phyloP scores from a whole-genome alignment of 1,140 invertebrate species.

The Musca domestica region DNA sequence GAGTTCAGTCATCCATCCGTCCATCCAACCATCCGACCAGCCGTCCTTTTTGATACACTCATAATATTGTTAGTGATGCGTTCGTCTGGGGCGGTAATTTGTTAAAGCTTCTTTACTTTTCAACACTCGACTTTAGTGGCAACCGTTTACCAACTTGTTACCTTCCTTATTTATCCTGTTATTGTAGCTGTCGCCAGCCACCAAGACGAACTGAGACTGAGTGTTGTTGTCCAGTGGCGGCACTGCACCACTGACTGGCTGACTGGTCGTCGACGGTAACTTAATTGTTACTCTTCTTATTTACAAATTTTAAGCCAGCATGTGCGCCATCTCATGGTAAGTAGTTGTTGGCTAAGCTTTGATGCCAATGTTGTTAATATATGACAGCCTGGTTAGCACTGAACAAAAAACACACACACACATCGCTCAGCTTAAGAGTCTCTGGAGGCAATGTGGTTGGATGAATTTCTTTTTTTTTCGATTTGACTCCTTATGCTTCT shows the following conservation, averaged over 20 bases:
- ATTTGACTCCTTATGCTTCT: no score
- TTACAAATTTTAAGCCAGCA: neutral
- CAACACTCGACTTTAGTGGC: slow-evolving; percentile 39
- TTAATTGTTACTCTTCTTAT: slow-evolving; percentile 29
- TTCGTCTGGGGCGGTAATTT: slow-evolving; percentile 49
- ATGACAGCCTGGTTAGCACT: neutral
- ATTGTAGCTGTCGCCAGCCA: neutral
- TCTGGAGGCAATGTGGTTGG: neutral
- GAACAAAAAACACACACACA: neutral
- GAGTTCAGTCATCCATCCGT: neutral
- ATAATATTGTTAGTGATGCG: slow-evolving; percentile 20
- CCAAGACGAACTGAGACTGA: neutral
- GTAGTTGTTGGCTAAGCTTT: neutral
- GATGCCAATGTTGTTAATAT: neutral
- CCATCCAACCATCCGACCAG: neutral
- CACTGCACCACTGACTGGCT: no score
- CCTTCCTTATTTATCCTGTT: slow-evolving; percentile 17
- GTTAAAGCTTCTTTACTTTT: slow-evolving; percentile 54
- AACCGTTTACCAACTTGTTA: slow-evolving; percentile 20
- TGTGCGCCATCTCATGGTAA: slow-evolving; percentile 3
- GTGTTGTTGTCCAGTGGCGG: neutral
- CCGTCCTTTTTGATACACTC: slow-evolving; percentile 6
- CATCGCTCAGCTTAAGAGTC: neutral
- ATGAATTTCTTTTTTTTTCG: slow-evolving; percentile 9
- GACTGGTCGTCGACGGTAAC: slow-evolving; percentile 13